Evolutionary conservation across 2,113 vertebrate species (phyloP).

Genomic region (Saguinus midas): DNA sequence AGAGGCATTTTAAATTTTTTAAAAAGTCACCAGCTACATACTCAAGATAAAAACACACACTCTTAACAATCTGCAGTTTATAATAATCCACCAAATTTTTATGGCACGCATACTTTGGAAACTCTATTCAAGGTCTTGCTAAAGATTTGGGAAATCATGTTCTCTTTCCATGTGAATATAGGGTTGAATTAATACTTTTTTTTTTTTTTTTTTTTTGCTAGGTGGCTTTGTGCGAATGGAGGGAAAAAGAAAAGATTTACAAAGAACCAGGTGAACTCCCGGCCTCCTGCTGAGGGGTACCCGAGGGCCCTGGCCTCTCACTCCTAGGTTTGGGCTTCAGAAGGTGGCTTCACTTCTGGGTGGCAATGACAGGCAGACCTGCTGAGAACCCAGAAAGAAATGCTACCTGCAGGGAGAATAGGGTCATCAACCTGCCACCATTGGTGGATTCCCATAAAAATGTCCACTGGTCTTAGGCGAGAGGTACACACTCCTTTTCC

Average conservation of each 20-base stretch:
- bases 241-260: neutral
- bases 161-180: neutral
- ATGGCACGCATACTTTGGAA: neutral
- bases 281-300: neutral
- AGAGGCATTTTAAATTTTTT: neutral
- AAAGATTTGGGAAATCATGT: neutral
- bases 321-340: neutral
- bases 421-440: neutral
- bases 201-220: too few relatives aligned
- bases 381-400: neutral
- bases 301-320: neutral
- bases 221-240: neutral
- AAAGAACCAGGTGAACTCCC: neutral
- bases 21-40: neutral
- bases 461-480: neutral
- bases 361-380: neutral
- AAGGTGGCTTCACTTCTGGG: neutral
- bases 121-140: neutral
- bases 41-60: neutral
- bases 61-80: neutral
- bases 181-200: neutral
- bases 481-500: conserved; percentile 8
- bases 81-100: neutral
- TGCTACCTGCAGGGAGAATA: neutral
- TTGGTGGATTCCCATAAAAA: neutral